phyloP scores from a whole-genome alignment of 2,888 invertebrate species.

The Metacarcinus magister region DNA sequence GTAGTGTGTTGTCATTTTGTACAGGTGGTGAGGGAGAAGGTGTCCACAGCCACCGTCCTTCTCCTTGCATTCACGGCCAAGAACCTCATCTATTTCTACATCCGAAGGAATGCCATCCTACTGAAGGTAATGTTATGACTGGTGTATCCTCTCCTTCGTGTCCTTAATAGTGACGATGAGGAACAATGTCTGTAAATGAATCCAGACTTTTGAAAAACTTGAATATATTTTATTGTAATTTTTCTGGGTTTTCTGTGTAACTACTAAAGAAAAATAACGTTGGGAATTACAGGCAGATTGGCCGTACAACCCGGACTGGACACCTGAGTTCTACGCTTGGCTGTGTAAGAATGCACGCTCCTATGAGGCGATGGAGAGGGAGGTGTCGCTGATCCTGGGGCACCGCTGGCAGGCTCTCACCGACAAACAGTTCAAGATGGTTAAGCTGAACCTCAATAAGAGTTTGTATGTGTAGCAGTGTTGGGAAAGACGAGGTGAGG shows the following conservation, averaged over 20 bases:
- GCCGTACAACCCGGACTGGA: slow-evolving; percentile 87
- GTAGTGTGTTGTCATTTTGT: background rate
- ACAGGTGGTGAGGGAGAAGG: slow-evolving; percentile 90
- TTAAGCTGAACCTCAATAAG: slow-evolving; percentile 79
- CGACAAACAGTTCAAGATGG: slow-evolving; percentile 84
- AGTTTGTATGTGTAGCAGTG: slow-evolving; percentile 67
- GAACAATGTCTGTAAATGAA: too few species aligned
- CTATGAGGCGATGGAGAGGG: slow-evolving; percentile 88
- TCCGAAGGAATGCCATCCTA: slow-evolving; percentile 90
- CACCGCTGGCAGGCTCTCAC: slow-evolving; percentile 87
- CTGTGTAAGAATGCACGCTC: slow-evolving; percentile 88
- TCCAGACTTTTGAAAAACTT: background rate
- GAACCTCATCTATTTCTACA: slow-evolving; percentile 88
- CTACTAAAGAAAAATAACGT: background rate
- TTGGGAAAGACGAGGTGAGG: background rate
- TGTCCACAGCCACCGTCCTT: slow-evolving; percentile 91
- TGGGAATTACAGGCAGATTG: slow-evolving; percentile 84
- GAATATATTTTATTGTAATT: background rate
- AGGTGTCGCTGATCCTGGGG: slow-evolving; percentile 89
- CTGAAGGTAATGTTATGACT: slow-evolving; percentile 85
- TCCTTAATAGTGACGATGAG: too few species aligned
- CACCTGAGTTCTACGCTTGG: slow-evolving; percentile 89
- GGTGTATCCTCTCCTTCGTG: too few species aligned
- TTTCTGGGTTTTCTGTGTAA: background rate
- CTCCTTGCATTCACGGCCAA: slow-evolving; percentile 89